These are phyloP conservation scores for Portunus trituberculatus DNA, from an alignment of 1,140 invertebrate species.

Conservation along the genomic window DNA sequence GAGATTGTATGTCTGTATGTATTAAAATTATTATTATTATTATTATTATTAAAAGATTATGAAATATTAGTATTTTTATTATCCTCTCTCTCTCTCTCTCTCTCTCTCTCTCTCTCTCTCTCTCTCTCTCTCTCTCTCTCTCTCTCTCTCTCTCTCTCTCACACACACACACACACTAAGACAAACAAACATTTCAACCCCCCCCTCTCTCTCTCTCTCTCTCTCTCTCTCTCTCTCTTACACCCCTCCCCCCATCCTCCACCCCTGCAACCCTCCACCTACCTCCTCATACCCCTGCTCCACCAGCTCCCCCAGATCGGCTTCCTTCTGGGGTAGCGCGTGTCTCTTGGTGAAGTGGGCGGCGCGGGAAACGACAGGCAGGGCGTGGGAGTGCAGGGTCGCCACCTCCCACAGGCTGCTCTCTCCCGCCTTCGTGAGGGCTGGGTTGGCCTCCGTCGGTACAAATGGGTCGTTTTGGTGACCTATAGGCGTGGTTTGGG, in stretches of 20 bases:
- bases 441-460: constrained; percentile 89
- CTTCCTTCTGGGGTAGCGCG: constrained; percentile 85
- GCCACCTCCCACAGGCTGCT: constrained; percentile 96
- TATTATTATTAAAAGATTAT: too few species aligned
- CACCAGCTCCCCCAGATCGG: constrained; percentile 84
- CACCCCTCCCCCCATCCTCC: neutral
- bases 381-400: constrained; percentile 87
- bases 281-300: constrained; percentile 84
- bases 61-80: too few species aligned
- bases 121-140: neutral
- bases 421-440: constrained; percentile 88
- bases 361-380: constrained; percentile 86
- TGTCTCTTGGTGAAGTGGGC: constrained; percentile 87
- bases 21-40: too few species aligned
- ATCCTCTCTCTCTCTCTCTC: neutral
- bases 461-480: constrained; percentile 89
- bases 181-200: neutral
- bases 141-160: neutral
- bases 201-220: neutral
- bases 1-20: too few species aligned
- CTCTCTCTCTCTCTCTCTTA: neutral
- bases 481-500: constrained; percentile 71
- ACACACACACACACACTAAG: too few species aligned
- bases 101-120: neutral
- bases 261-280: neutral